Conservation (phyloP, 2,113 vertebrate genomes). For the Ammospiza nelsoni region DNA sequence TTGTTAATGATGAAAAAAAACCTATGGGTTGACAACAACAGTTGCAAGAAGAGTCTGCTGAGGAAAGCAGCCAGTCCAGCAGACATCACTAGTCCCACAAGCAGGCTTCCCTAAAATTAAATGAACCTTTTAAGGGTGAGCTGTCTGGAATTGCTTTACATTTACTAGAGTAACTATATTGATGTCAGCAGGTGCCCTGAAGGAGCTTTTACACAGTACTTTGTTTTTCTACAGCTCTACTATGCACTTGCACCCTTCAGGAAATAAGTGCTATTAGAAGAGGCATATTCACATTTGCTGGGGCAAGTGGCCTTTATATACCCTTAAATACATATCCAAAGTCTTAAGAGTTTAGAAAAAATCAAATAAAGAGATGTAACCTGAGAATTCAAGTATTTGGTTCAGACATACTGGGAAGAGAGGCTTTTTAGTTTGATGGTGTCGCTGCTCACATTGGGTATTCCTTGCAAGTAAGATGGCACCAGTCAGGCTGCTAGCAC, state of each 20-base stretch:
- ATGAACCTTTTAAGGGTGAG: neutral
- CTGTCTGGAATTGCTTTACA: neutral
- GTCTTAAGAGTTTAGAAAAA: neutral
- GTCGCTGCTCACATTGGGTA: neutral
- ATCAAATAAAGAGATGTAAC: neutral
- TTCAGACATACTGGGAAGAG: neutral
- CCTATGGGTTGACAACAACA: neutral
- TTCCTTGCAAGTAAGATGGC: neutral
- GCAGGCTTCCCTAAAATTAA: neutral
- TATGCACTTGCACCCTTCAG: neutral
- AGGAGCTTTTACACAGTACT: neutral
- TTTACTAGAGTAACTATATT: neutral
- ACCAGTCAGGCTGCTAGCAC: neutral
- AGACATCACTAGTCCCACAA: neutral
- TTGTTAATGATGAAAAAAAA: neutral
- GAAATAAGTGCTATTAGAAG: neutral
- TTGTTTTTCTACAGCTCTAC: neutral
- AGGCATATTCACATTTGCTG: neutral
- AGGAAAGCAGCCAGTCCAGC: fast-evolving
- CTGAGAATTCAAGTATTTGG: neutral
- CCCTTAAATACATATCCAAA: neutral
- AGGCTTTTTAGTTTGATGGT: neutral
- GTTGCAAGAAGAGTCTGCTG: neutral
- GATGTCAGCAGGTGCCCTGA: neutral
- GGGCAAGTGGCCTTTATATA: neutral